Evolutionary conservation across 37 sponge, comb jelly and placozoan genomes (phyloP), one percentile per base, ranked within the genome.

Genomic region (Aphrocallistes beatrix): DNA sequence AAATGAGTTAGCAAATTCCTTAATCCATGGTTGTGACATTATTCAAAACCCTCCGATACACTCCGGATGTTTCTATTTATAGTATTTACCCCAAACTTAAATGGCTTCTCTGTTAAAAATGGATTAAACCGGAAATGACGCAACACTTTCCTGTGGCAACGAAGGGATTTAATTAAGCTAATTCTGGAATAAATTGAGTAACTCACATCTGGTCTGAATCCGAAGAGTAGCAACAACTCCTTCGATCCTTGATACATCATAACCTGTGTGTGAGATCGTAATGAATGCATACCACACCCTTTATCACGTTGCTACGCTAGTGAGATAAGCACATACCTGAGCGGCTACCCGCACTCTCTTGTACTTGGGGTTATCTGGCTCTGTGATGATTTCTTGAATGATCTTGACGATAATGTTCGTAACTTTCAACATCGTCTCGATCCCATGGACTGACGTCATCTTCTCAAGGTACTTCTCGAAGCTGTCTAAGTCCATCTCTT

Each of bases 361-460:
- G 87, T 50, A 89, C 50, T 90, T 90, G 30, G 85, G 88, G 3
- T 89, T 51, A 30, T 42, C 88, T 21, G 95, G 90, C 19, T 92
- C 89, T 50, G 50, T 60, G 36, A 92, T 50, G 36, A 94, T 88
- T 50, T 94, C 92, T 40, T 94, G 92, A 0, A 94, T 51, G 36
- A 94, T 69, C 83, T 88, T 92, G 34, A 94, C 82, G 28, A 88
- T 85, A 16, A 83, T 42, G 86, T 60, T 60, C n/a, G 75, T 60
- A 60, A 60, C 21, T 30, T 60, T 60, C n/a, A 60, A 28, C 75
- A 60, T 60, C 8, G 75, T 60, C 75, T 60, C 75, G n/a, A 28
- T 13, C 10, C 75, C 75, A 28, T 60, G 75, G 10, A 60, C 75
- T 3, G 75, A 25, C 10, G 17, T 25, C 75, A 60, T 60, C 21